Conservation (phyloP, 2,888 invertebrate genomes). For the Caenorhabditis sp. region DNA sequence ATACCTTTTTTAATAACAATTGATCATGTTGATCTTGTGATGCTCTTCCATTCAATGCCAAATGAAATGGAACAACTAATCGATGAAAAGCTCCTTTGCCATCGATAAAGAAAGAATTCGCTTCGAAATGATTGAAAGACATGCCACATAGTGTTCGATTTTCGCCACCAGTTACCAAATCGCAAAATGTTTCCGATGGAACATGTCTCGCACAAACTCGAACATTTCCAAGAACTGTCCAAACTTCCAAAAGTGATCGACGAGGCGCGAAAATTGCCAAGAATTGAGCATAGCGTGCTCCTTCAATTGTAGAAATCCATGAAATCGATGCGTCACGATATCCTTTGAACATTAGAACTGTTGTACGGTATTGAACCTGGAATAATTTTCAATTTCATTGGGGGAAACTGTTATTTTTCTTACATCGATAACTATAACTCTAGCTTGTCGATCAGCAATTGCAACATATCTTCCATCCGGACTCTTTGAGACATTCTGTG, state of each 20-base stretch:
- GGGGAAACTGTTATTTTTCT: constrained; percentile 10
- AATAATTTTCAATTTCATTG: not conserved
- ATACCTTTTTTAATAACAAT: constrained; percentile 50
- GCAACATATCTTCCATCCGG: constrained; percentile 26
- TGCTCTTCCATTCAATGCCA: constrained; percentile 52
- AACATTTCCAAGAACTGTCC: constrained; percentile 77
- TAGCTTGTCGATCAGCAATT: constrained; percentile 76
- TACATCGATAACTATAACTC: constrained; percentile 87
- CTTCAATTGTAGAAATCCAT: constrained; percentile 50
- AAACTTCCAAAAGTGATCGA: constrained; percentile 86
- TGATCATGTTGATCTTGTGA: constrained; percentile 60
- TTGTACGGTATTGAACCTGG: constrained; percentile 77
- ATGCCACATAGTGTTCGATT: constrained; percentile 35
- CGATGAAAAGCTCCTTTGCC: constrained; percentile 41
- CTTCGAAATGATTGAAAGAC: constrained; percentile 10
- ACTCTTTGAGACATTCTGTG: constrained; percentile 27
- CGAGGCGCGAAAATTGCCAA: constrained; percentile 91
- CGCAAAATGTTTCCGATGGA: constrained; percentile 21
- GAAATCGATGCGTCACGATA: constrained; percentile 83
- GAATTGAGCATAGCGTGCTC: constrained; percentile 76
- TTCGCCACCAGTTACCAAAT: constrained; percentile 37
- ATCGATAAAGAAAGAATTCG: constrained; percentile 39
- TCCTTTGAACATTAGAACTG: constrained; percentile 90
- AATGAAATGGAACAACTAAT: constrained; percentile 59
- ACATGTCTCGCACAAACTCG: constrained; percentile 46